These are phyloP conservation scores for Zaprionus lachaisei DNA, from an alignment of 1,140 invertebrate species.

Conservation along the genomic window DNA sequence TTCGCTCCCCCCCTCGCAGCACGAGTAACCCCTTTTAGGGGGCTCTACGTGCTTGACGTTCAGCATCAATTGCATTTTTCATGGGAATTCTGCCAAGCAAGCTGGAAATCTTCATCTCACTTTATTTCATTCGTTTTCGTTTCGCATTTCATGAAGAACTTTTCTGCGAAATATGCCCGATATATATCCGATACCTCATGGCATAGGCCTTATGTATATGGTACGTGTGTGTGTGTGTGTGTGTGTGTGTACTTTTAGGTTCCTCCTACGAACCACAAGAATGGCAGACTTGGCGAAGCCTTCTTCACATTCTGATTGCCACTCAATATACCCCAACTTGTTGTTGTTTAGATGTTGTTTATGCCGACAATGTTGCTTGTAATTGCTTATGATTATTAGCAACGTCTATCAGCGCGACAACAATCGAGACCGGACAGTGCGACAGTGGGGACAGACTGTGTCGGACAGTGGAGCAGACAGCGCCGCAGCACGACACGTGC, in stretches of 20 bases:
- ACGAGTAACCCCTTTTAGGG: slow-evolving; percentile 48
- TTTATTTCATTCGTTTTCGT: slow-evolving; percentile 6
- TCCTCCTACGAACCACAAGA: background rate
- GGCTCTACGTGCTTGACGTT: slow-evolving; percentile 62
- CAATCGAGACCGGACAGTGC: slow-evolving; percentile 3
- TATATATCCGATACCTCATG: background rate
- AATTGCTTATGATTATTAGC: slow-evolving; percentile 61
- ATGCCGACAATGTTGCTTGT: slow-evolving; percentile 52
- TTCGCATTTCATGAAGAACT: slow-evolving; percentile 30
- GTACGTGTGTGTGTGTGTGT: too few species aligned
- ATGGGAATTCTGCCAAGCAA: slow-evolving; percentile 51
- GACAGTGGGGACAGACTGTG: background rate
- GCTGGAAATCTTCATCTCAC: slow-evolving; percentile 62
- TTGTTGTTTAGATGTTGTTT: slow-evolving; percentile 6
- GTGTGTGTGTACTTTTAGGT: too few species aligned
- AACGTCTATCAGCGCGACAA: slow-evolving; percentile 20
- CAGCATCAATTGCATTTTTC: slow-evolving; percentile 77
- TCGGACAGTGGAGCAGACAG: background rate
- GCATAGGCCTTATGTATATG: background rate
- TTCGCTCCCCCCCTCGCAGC: slow-evolving; percentile 34
- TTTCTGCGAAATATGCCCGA: background rate
- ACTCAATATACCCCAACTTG: slow-evolving; percentile 28
- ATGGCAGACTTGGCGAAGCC: background rate
- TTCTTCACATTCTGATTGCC: slow-evolving; percentile 41
- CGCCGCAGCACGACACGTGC: slow-evolving; percentile 59